Base-by-base conservation (phyloP, 2,113 vertebrate genomes). In the Anguilla japonica region DNA sequence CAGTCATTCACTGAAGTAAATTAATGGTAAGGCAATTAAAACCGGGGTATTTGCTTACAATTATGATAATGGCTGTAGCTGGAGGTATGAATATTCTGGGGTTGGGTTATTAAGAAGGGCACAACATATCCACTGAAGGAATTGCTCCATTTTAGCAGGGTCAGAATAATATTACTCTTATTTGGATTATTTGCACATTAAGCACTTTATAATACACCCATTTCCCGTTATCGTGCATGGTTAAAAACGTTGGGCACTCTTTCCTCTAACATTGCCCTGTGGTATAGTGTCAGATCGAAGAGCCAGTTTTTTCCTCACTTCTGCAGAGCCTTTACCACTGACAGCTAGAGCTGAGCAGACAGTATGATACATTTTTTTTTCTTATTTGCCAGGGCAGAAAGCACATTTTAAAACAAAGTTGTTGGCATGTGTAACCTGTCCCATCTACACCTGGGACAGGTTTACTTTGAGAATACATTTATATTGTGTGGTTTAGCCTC, bases 21-120 rank as follows among this genome's bases (percentile, higher is more conserved):
- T 94, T 92, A 94, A 95, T 93, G 90, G 91, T 88, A 83, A 85
- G 89, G 92, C 94, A 94, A 94, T 95, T 95, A 95, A 95, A 95
- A 93, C 85, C 86, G 60, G 87, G 86, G 92, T 94, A 94, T 95
- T 94, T 95, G 93, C 91, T 89, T 92, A 94, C 91, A 92, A 92
- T 95, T 93, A 95, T 93, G 92, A 92, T 94, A 94, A 93, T 94
- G 88, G 89, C 88, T 92, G 87, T 94, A 91, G 92, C 93, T 95
- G 90, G 93, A 94, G 92, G 95, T 95, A 92, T 91, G 92, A 90
- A 92, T 94, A 92, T 94, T 92, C 89, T 90, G 89, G 90, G 85
- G 80, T 83, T 29, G 29, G 83, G 82, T 57, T 89, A 90, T 91
- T 93, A 91, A 91, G 87, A 86, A 2, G 11, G 85, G 88, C n/a